phyloP scores from a whole-genome alignment of 2,888 invertebrate genomes.

The Fragum whitleyi region DNA sequence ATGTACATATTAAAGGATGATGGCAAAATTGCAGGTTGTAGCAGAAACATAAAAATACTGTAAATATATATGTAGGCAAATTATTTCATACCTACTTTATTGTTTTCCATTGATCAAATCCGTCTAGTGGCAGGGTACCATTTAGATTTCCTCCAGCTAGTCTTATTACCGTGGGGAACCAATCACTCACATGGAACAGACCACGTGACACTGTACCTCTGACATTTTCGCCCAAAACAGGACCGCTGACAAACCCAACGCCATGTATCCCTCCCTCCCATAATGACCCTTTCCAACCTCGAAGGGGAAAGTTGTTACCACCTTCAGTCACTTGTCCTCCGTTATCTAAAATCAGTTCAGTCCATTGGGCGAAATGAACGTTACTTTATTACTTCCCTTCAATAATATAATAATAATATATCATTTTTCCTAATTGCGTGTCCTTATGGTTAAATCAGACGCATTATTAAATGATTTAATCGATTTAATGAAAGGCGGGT shows the following conservation, averaged over 20 bases:
- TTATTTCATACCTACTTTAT: constrained; percentile 61
- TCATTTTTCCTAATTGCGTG: too few species aligned
- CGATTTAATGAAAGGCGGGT: too few species aligned
- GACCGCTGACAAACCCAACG: constrained; percentile 81
- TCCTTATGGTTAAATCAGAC: too few species aligned
- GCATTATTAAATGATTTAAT: too few species aligned
- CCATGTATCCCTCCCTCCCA: constrained; percentile 83
- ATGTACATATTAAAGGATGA: too few species aligned
- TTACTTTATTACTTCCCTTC: too few species aligned
- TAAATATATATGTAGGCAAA: too few species aligned
- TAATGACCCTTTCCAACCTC: constrained; percentile 85
- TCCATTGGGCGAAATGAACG: too few species aligned
- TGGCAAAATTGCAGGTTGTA: too few species aligned
- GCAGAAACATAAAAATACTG: too few species aligned
- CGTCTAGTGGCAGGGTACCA: constrained; percentile 81
- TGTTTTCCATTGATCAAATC: constrained; percentile 80
- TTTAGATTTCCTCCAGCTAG: constrained; percentile 78
- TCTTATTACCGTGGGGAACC: constrained; percentile 82
- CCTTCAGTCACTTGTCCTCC: constrained; percentile 82
- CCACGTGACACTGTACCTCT: constrained; percentile 61
- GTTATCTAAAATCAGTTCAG: constrained; percentile 85
- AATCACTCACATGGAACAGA: constrained; percentile 83
- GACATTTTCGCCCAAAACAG: constrained; percentile 64
- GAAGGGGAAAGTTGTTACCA: constrained; percentile 83
- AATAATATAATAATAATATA: too few species aligned